Base-by-base conservation (phyloP, 2,113 vertebrate genomes). In the Porphyrio hochstetteri region DNA sequence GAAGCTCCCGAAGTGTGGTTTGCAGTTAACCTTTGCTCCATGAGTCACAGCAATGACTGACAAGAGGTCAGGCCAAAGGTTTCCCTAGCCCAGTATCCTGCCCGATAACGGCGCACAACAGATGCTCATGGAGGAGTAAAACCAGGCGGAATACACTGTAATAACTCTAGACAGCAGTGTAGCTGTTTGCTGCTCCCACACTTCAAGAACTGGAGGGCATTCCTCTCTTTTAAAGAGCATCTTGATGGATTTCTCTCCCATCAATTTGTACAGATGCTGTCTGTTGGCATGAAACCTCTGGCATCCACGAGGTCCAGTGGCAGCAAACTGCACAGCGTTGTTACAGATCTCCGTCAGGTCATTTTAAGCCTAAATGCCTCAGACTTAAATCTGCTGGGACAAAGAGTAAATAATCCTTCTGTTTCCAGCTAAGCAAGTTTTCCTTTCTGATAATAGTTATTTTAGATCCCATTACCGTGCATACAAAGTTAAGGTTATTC, bases 1-100 rank as follows among this genome's bases (percentile, higher is more conserved):
- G 69, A 82, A 33, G 33, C 44, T 87, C 84, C 50, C 8, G 1
- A 71, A 89, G 53, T 21, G 28, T 61, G 74, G 78, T 82, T 79
- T 95, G 60, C 70, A 89, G 91, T 59, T 89, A 90, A 95, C 91
- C 94, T 95, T 95, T 96, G 89, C 44, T 85, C 84, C 0, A 0
- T 38, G 44, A 96, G 84, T 72, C 93, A 89, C 35, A 60, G 23
- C 25, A 87, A 91, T 91, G 84, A 96, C 67, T 91, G 93, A 96
- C 94, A 95, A 46, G 84, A 89, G 96, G 93, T 97, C 94, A 93
- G 91, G 89, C 48, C 86, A 92, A 95, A 95, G 94, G 95, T 89
- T 93, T 61, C 48, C 65, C 38, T 44, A 50, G 65, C 35, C 84
- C 48, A 79, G 44, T 60, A 97, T 72, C 85, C 79, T 53, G 35